These are phyloP conservation scores for Cataglyphis hispanica DNA, from an alignment of 1,140 invertebrate genomes.

Conservation along the genomic window DNA sequence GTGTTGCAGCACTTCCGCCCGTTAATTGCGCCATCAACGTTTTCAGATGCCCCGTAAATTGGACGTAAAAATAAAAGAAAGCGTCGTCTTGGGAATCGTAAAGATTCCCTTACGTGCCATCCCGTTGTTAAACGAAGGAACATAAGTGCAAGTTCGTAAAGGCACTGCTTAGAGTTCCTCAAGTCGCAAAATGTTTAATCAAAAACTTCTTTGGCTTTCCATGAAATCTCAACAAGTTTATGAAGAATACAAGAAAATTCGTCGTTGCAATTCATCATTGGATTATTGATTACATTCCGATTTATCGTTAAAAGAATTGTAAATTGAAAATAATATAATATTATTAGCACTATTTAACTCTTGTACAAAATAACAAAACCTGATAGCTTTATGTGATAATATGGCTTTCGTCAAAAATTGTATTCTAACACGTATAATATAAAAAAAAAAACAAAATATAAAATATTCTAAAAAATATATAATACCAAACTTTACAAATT, in stretches of 20 bases:
- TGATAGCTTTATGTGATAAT: not conserved
- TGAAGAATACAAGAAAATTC: not conserved
- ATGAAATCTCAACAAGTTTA: slow-evolving; percentile 38
- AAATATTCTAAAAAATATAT: not conserved
- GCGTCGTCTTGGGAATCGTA: slow-evolving; percentile 31
- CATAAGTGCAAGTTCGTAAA: slow-evolving; percentile 40
- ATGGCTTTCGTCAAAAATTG: not conserved
- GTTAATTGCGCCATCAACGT: slow-evolving; percentile 66
- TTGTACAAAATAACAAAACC: not conserved
- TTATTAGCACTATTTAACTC: not conserved
- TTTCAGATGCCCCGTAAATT: slow-evolving; percentile 53
- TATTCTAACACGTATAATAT: not conserved
- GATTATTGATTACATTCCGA: not conserved
- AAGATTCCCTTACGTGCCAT: slow-evolving; percentile 57
- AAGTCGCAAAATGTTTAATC: slow-evolving; percentile 52
- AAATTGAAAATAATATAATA: not conserved
- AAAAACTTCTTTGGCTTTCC: slow-evolving; percentile 35
- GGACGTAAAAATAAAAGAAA: slow-evolving; percentile 62
- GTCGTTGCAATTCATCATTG: not conserved
- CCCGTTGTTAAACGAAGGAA: slow-evolving; percentile 20
- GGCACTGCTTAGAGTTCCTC: not conserved
- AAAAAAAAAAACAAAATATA: not conserved
- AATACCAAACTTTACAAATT: not conserved
- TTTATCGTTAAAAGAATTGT: not conserved
- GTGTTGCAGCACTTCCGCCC: slow-evolving; percentile 59